phyloP scores from a whole-genome alignment of 2,113 vertebrate species.

The Nycticryphes semicollaris region DNA sequence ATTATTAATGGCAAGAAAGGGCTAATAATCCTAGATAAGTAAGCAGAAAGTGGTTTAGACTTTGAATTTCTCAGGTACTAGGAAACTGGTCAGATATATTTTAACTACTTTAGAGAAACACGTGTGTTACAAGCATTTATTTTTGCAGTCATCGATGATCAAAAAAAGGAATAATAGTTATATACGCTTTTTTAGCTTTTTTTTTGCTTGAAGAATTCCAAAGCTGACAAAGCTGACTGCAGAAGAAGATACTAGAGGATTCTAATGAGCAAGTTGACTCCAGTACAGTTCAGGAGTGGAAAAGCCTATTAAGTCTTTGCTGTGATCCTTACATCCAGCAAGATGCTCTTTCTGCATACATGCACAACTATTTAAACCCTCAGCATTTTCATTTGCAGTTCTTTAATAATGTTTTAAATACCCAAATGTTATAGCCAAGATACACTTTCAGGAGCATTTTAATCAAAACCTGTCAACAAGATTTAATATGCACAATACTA shows the following conservation, averaged over 20 bases:
- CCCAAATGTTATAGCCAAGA: neutral
- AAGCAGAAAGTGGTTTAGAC: neutral
- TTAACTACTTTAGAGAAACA: neutral
- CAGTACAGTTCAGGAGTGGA: neutral
- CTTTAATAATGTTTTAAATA: neutral
- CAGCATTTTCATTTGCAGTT: neutral
- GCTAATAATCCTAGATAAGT: neutral
- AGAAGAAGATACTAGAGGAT: neutral
- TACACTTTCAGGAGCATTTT: neutral
- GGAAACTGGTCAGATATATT: neutral
- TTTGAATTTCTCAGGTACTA: neutral
- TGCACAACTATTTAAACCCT: neutral
- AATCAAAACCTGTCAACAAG: neutral
- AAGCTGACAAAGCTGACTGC: neutral
- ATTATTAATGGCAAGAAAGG: neutral
- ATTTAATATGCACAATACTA: neutral
- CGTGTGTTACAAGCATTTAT: neutral
- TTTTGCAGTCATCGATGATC: neutral
- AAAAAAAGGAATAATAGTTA: neutral
- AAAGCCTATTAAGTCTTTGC: neutral
- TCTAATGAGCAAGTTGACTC: neutral
- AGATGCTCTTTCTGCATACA: neutral
- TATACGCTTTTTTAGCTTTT: too few species aligned
- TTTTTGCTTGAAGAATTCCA: neutral
- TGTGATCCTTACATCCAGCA: neutral